A percentile compares a stretch with the other conserved stretches of the same genome.
These are phyloP conservation scores for Drosophila yakuba DNA, from an alignment of 1,140 invertebrate species.

Conservation along the genomic window DNA sequence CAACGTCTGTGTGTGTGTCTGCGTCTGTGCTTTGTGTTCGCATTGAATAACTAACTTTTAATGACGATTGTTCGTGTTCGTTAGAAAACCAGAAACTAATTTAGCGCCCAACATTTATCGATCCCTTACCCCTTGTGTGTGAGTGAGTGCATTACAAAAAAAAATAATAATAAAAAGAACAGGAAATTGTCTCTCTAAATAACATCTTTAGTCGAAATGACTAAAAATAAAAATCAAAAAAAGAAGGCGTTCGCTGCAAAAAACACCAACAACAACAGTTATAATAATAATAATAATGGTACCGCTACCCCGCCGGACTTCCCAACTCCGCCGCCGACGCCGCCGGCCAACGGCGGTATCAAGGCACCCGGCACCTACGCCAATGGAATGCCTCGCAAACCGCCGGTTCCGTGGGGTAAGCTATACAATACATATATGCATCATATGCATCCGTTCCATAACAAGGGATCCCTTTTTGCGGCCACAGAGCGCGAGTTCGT, in stretches of 20 bases:
- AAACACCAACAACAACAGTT: constrained; percentile 3
- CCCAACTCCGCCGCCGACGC: constrained; percentile 51
- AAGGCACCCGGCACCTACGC: constrained; percentile 3
- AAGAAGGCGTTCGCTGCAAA: constrained; percentile 36
- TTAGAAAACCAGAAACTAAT: constrained; percentile 17
- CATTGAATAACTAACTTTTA: constrained; percentile 25
- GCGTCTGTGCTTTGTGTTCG: constrained; percentile 16
- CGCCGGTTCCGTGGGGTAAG: constrained; percentile 58
- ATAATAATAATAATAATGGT: constrained; percentile 16
- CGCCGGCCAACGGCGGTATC: constrained; percentile 25
- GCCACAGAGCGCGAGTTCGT: constrained; percentile 65
- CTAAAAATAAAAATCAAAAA: constrained; percentile 63
- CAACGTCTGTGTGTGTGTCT: constrained; percentile 26
- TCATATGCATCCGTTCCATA: background rate
- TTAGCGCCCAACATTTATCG: background rate
- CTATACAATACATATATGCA: background rate
- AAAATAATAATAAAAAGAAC: background rate
- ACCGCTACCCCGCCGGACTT: constrained; percentile 4
- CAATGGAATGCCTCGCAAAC: constrained; percentile 33
- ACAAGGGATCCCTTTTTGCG: background rate
- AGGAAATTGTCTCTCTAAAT: background rate
- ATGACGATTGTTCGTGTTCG: constrained; percentile 26
- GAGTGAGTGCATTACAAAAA: background rate
- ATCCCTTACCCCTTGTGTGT: background rate
- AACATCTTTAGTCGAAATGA: constrained; percentile 43